phyloP scores from a whole-genome alignment of 2,113 vertebrate species.

The Anthoscopus minutus region DNA sequence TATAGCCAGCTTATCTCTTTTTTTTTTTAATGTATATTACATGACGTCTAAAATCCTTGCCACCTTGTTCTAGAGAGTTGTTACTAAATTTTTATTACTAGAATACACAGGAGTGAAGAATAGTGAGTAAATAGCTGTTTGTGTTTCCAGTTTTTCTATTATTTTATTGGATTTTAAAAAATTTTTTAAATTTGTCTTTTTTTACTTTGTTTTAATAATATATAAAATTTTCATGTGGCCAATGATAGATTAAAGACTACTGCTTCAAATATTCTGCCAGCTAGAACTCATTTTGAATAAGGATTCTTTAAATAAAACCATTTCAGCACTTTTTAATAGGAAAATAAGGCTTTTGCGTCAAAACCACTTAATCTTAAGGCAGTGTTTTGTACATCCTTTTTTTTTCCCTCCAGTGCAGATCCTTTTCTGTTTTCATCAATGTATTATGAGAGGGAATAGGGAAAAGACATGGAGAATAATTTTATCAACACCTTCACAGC shows the following conservation, averaged over 20 bases:
- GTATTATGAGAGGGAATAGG: background rate
- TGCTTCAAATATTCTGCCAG: background rate
- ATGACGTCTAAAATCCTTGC: background rate
- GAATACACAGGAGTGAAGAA: background rate
- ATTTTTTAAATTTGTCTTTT: background rate
- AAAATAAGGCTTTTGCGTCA: background rate
- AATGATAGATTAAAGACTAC: background rate
- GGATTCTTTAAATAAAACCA: background rate
- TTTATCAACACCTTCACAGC: background rate
- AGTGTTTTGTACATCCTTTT: background rate
- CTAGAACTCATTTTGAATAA: background rate
- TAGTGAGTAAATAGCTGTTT: background rate
- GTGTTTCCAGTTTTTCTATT: background rate
- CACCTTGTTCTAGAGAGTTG: background rate
- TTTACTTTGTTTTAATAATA: background rate
- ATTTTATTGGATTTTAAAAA: too few species aligned
- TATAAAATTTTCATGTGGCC: background rate
- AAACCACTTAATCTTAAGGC: background rate
- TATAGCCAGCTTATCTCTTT: background rate
- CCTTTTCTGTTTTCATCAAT: background rate
- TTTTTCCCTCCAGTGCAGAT: background rate
- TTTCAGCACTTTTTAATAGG: background rate
- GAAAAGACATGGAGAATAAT: background rate
- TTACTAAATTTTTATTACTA: background rate
- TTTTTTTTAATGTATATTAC: rapidly evolving